phyloP scores from a whole-genome alignment of 2,888 invertebrate genomes.

The Heliconius ethilla region DNA sequence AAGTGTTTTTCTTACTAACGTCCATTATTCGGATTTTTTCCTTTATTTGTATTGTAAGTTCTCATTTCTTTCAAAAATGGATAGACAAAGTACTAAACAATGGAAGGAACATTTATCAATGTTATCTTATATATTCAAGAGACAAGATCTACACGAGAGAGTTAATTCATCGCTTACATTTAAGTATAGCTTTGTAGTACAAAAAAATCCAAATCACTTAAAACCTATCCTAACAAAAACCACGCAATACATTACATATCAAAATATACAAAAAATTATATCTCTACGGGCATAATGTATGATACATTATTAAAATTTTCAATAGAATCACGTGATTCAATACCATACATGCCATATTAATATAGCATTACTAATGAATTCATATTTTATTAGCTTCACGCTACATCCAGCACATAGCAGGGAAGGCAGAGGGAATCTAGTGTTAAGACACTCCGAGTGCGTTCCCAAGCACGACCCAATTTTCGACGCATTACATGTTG shows the following conservation, averaged over 20 bases:
- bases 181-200: conserved; percentile 8
- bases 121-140: no score
- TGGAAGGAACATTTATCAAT: no score
- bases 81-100: no score
- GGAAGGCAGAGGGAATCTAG: no score
- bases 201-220: neutral
- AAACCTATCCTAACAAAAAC: neutral
- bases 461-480: no score
- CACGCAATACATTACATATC: conserved; percentile 7
- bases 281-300: neutral
- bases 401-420: neutral
- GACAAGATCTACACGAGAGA: no score
- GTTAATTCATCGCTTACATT: neutral
- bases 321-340: neutral
- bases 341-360: neutral
- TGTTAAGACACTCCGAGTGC: neutral
- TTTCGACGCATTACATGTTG: no score
- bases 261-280: conserved; percentile 15
- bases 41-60: no score
- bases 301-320: no score
- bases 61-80: no score
- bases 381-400: conserved; percentile 28
- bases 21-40: no score
- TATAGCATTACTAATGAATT: conserved; percentile 31
- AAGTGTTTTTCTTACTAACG: no score